Evolutionary conservation across 2,797 vertebrate species (phyloP).

Genomic region (Protonibea diacanthus): DNA sequence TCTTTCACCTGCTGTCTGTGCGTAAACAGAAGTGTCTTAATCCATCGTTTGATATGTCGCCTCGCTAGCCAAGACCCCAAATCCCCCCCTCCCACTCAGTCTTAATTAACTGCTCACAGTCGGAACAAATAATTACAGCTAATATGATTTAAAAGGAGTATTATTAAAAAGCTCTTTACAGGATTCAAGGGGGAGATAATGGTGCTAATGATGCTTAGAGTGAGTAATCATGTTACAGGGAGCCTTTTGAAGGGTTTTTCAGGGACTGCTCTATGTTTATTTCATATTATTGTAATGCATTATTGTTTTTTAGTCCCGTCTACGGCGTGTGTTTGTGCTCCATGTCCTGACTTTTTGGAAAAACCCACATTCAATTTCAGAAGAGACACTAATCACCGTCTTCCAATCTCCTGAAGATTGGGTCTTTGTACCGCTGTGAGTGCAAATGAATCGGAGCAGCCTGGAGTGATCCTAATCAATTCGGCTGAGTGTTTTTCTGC

Average conservation of each 20-base stretch:
- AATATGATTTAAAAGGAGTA: background rate
- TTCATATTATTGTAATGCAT: background rate
- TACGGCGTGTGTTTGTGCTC: background rate
- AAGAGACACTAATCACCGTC: conserved; percentile 43
- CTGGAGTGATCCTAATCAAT: conserved; percentile 51
- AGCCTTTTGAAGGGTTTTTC: background rate
- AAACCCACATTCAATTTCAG: conserved; percentile 40
- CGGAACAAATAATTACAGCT: background rate
- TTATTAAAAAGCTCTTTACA: conserved; percentile 12
- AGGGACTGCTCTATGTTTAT: background rate
- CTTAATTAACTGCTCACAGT: conserved; percentile 49
- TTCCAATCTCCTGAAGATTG: conserved; percentile 34
- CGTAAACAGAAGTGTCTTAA: conserved; percentile 35
- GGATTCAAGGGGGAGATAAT: conserved; percentile 12
- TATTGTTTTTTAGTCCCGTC: background rate
- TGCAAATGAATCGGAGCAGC: conserved; percentile 50
- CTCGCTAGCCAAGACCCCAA: conserved; percentile 14
- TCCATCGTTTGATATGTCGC: conserved; percentile 34
- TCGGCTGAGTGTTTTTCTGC: conserved; percentile 8
- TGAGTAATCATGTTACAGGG: background rate
- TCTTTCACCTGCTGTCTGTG: conserved; percentile 41
- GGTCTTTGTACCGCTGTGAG: background rate
- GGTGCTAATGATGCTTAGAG: background rate
- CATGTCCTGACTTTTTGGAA: conserved; percentile 32
- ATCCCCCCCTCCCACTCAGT: conserved; percentile 45